Percentiles rank a stretch among this genome's conserved stretches.
phyloP scores from a whole-genome alignment of 1,140 invertebrate genomes.

The Hirudo medicinalis region DNA sequence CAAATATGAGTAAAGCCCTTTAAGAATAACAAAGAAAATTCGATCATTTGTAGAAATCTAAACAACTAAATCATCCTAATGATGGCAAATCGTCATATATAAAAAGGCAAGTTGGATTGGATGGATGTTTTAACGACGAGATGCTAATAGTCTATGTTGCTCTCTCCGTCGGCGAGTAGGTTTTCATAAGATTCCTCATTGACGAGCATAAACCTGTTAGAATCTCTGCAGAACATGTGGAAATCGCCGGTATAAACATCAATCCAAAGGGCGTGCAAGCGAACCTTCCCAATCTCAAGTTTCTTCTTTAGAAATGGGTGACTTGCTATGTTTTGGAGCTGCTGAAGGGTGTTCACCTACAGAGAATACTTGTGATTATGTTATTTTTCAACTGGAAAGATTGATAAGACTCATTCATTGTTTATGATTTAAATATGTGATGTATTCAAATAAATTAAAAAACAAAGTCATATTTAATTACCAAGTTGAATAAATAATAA shows the following conservation, averaged over 20 bases:
- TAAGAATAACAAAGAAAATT: too few relatives aligned
- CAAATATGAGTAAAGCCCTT: too few relatives aligned
- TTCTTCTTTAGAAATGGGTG: conserved; percentile 78
- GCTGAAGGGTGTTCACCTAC: conserved; percentile 79
- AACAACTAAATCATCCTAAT: too few relatives aligned
- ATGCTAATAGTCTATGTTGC: neutral
- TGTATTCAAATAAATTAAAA: neutral
- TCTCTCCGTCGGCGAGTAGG: conserved; percentile 12
- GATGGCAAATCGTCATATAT: too few relatives aligned
- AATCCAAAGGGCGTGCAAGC: conserved; percentile 88
- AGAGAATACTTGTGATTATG: conserved; percentile 27
- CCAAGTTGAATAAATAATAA: conserved; percentile 32
- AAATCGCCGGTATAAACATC: conserved; percentile 92
- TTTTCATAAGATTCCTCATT: conserved; percentile 61
- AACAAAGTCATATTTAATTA: neutral
- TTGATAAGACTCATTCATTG: too few relatives aligned
- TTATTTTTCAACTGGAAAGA: too few relatives aligned
- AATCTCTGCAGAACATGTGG: conserved; percentile 66
- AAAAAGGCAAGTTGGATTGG: too few relatives aligned
- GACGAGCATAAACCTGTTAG: conserved; percentile 67
- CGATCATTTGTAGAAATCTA: too few relatives aligned
- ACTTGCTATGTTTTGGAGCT: conserved; percentile 82
- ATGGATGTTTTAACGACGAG: neutral
- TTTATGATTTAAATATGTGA: too few relatives aligned
- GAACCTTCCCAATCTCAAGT: conserved; percentile 63